Evolutionary conservation across 1,140 invertebrate genomes (phyloP), one percentile per base, ranked within the genome.

Genomic region (Eubasilissa regina): DNA sequence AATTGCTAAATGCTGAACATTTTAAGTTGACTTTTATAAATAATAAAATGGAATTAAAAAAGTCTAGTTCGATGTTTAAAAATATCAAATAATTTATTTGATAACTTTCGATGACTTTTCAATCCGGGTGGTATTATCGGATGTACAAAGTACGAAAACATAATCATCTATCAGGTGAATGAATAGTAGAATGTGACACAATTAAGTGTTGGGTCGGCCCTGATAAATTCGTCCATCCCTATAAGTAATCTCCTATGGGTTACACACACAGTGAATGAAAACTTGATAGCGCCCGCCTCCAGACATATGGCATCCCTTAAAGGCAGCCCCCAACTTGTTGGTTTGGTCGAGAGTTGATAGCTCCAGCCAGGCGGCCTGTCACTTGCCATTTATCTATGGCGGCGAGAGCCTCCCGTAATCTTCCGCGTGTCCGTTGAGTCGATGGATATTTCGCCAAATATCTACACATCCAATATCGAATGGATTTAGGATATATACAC

Each of bases 311-410:
- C 70, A 19, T 56, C 58, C 74, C 74, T 76, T 81, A 78, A 81
- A 74, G 64, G 53, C 45, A 43, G 48, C 51, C 79, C 75, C 75
- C 66, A 51, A 73, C 68, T 78, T 56, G 76, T 62, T 68, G 76
- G 76, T 55, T 78, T 62, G 56, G 43, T n/a, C 15, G 76, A 75
- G 62, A 78, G 66, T 78, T 77, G 80, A 81, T 81, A 75, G 80
- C 80, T 45, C 72, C 80, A 66, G 80, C 77, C 80, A 76, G 64
- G 47, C 80, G 48, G 64, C 48, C 77, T 81, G 80, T 81, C 80
- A 81, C 80, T 81, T 79, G 72, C 73, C 68, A 81, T 81, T 81
- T 81, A 76, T 81, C 77, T 78, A 68, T 47, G 55, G 62, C 44
- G 55, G 66, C 66, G 45, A 70, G 66, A 70, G 47, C 66, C 10